Conservation (phyloP, 1,140 invertebrate genomes). For the Trichoplusia ni region DNA sequence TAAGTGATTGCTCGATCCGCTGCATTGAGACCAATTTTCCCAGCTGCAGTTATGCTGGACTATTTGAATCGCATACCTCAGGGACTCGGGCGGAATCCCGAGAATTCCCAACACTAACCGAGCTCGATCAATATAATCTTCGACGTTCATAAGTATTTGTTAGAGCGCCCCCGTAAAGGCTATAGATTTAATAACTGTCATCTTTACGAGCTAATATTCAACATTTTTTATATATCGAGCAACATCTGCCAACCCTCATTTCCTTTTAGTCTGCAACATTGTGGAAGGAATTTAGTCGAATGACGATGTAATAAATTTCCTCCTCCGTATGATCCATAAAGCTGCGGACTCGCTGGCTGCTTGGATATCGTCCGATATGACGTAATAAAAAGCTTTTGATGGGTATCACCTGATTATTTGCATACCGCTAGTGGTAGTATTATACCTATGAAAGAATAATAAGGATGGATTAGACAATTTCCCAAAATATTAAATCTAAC, state of each 20-base stretch:
- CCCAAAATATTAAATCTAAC: no score
- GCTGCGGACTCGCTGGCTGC: slow-evolving; percentile 27
- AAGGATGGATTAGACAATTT: no score
- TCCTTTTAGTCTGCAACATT: slow-evolving; percentile 47
- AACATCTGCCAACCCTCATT: slow-evolving; percentile 59
- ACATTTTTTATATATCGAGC: slow-evolving; percentile 50
- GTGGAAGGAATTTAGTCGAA: slow-evolving; percentile 53
- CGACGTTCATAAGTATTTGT: slow-evolving; percentile 16
- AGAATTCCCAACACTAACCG: slow-evolving; percentile 12
- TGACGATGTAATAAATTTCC: slow-evolving; percentile 59
- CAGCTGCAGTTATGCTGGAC: slow-evolving; percentile 9
- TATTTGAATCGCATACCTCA: slow-evolving; percentile 31
- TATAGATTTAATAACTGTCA: slow-evolving; percentile 46
- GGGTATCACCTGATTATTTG: slow-evolving; percentile 47
- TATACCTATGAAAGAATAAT: no score
- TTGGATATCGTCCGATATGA: slow-evolving; percentile 33
- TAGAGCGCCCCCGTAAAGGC: not conserved
- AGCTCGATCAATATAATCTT: slow-evolving; percentile 28
- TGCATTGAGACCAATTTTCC: slow-evolving; percentile 33
- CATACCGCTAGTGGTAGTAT: no score
- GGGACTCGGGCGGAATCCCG: slow-evolving; percentile 26
- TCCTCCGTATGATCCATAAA: slow-evolving; percentile 59
- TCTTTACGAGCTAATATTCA: slow-evolving; percentile 50
- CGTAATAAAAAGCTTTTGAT: slow-evolving; percentile 45
- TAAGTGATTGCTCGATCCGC: slow-evolving; percentile 26